A percentile compares a stretch with the other conserved stretches of the same genome.
phyloP scores from a whole-genome alignment of 1,140 invertebrate genomes.

The Leptonema lineaticorne region DNA sequence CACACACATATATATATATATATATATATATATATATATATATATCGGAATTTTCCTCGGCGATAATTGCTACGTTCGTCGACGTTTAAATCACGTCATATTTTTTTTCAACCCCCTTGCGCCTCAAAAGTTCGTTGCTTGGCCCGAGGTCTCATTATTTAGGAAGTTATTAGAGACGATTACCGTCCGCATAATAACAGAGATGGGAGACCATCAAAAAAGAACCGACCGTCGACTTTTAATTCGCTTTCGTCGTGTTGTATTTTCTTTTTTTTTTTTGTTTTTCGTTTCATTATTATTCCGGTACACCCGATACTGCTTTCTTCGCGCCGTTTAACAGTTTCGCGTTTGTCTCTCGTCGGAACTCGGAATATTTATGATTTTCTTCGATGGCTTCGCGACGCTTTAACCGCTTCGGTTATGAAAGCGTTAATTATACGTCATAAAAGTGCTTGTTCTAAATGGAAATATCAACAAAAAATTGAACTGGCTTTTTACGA shows the following conservation, averaged over 20 bases:
- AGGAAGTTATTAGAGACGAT: conserved; percentile 37
- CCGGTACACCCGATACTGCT: no score
- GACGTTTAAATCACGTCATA: conserved; percentile 35
- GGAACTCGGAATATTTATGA: no score
- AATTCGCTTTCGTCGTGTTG: not conserved
- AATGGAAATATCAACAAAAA: no score
- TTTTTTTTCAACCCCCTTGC: conserved; percentile 11
- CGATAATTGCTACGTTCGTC: conserved; percentile 36
- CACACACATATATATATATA: not conserved
- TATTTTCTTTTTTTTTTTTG: not conserved
- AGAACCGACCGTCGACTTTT: not conserved
- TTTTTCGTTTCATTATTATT: no score
- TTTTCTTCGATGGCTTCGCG: no score
- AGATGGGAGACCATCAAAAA: conserved; percentile 11
- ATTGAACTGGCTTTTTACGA: no score
- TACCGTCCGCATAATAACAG: conserved; percentile 30
- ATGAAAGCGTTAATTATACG: no score
- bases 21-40: not conserved
- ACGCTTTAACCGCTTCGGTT: no score
- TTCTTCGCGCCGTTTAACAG: no score
- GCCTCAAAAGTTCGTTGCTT: no score
- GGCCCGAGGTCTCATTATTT: conserved; percentile 25
- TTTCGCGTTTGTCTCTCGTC: no score
- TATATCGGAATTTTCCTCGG: conserved; percentile 17
- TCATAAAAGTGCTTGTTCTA: no score